Conservation (phyloP, 2,797 vertebrate species). For the Pterois miles region DNA sequence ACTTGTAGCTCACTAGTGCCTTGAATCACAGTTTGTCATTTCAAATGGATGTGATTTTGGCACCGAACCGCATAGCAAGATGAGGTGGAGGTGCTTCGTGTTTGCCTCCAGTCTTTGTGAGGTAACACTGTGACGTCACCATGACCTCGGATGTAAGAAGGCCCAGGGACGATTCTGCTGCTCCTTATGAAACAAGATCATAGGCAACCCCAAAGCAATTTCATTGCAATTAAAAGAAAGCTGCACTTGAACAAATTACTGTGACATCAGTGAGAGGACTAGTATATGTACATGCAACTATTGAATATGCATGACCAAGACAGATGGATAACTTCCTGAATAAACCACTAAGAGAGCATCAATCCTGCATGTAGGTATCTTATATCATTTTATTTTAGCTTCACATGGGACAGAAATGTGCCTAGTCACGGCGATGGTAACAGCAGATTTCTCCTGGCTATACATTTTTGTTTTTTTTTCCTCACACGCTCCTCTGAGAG, state of each 20-base stretch:
- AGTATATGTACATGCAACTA: not conserved
- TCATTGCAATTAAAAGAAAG: slow-evolving; percentile 12
- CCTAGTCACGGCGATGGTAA: slow-evolving; percentile 21
- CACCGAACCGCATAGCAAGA: no score
- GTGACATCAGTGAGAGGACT: not conserved
- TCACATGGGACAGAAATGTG: slow-evolving; percentile 33
- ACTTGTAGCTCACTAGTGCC: no score
- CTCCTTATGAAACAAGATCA: slow-evolving; percentile 33
- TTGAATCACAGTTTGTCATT: no score
- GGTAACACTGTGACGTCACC: no score
- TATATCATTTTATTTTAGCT: not conserved
- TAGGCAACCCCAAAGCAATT: not conserved
- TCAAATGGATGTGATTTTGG: no score
- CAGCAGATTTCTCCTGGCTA: slow-evolving; percentile 42
- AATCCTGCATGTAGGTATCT: slow-evolving; percentile 8
- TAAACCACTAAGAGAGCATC: slow-evolving; percentile 7
- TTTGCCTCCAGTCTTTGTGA: no score
- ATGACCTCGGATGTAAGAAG: no score
- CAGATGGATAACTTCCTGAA: slow-evolving; percentile 19
- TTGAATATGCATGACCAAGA: slow-evolving; percentile 16
- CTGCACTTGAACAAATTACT: slow-evolving; percentile 18
- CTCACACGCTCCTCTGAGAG: slow-evolving; percentile 46
- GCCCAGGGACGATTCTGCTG: slow-evolving; percentile 15
- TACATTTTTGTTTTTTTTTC: not conserved
- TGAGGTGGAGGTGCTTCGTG: no score